Evolutionary conservation across 2,797 vertebrate species (phyloP).

Genomic region (Peromyscus melanophrys): DNA sequence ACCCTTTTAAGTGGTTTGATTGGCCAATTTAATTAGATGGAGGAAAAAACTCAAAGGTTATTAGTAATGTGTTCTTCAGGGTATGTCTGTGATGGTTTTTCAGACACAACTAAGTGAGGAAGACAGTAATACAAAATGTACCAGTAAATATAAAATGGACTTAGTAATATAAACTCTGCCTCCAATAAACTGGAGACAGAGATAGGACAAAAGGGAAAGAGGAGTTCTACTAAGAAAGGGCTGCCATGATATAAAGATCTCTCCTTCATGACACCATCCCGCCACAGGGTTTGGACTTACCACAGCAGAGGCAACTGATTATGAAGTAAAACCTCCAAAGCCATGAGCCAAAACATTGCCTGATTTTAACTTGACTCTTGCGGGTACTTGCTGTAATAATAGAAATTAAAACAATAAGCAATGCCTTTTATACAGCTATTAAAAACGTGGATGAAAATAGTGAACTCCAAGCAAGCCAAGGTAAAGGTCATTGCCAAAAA

Average conservation of each 20-base stretch:
- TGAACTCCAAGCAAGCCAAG: not conserved
- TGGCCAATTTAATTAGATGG: not conserved
- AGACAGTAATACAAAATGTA: not conserved
- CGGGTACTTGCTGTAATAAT: not conserved
- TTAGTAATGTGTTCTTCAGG: not conserved
- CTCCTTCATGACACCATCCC: not conserved
- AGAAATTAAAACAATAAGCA: not conserved
- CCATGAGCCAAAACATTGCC: not conserved
- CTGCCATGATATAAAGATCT: not conserved
- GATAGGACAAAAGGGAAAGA: not conserved
- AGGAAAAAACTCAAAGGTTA: not conserved
- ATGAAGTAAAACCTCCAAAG: not conserved
- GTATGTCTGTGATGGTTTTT: not conserved
- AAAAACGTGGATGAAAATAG: constrained; percentile 7
- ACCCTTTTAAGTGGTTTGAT: not conserved
- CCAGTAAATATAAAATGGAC: not conserved
- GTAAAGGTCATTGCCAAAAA: not conserved
- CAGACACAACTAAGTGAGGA: not conserved
- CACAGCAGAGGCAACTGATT: not conserved
- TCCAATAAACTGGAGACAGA: not conserved
- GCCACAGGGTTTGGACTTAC: not conserved
- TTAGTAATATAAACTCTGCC: not conserved
- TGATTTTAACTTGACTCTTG: not conserved
- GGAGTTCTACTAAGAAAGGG: too few species aligned
- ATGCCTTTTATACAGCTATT: not conserved